These are phyloP conservation scores for Gadopsis marmoratus DNA, from an alignment of 2,797 vertebrate genomes.

Conservation along the genomic window DNA sequence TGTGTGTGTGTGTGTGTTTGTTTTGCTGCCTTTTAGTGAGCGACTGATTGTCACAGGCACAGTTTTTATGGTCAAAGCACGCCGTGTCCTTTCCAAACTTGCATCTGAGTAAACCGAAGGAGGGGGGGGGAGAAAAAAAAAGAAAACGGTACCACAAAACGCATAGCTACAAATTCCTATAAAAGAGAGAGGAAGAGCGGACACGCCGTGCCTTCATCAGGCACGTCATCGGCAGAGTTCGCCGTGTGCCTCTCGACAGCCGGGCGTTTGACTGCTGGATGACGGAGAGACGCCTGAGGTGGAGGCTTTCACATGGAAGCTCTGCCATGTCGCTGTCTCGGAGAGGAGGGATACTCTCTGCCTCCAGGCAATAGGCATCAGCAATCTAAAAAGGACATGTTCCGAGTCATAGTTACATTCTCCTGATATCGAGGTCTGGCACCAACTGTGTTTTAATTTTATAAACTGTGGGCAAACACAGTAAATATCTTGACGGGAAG, in stretches of 20 bases:
- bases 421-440: constrained; percentile 6
- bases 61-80: constrained; percentile 5
- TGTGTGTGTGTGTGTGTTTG: no score
- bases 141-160: not conserved
- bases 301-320: constrained; percentile 7
- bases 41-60: not conserved
- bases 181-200: not conserved
- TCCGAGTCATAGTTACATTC: not conserved
- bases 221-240: not conserved
- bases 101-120: not conserved
- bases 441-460: not conserved
- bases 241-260: constrained; percentile 6
- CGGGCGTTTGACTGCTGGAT: not conserved
- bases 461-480: not conserved
- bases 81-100: not conserved
- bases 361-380: constrained; percentile 21
- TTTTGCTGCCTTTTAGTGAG: not conserved
- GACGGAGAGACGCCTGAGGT: constrained; percentile 27
- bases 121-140: no score
- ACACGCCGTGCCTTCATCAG: constrained; percentile 1
- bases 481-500: not conserved
- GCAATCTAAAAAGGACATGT: constrained; percentile 12
- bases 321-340: constrained; percentile 2
- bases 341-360: constrained; percentile 18
- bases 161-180: not conserved